Percentiles rank a stretch among this genome's conserved stretches.
These are phyloP conservation scores for Plagiodera versicolora DNA, from an alignment of 2,888 invertebrate species.

Conservation along the genomic window DNA sequence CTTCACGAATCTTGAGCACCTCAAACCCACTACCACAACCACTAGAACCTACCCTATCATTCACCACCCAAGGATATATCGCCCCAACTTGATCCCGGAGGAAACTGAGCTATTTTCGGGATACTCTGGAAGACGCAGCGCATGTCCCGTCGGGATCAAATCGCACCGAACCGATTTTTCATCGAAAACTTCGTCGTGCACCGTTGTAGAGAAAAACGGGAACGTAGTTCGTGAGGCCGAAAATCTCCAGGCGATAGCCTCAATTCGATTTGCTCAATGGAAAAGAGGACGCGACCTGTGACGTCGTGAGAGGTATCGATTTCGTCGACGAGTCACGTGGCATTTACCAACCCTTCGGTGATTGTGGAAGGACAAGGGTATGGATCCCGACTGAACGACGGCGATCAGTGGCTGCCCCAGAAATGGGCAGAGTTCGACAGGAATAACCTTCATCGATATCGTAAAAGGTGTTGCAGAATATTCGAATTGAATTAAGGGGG, in stretches of 20 bases:
- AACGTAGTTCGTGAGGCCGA: too few relatives aligned
- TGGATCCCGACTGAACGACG: not conserved
- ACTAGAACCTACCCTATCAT: too few relatives aligned
- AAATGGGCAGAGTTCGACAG: too few relatives aligned
- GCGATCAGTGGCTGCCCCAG: not conserved
- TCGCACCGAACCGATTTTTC: not conserved
- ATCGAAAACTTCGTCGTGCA: not conserved
- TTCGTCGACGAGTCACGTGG: not conserved
- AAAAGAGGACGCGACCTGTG: not conserved
- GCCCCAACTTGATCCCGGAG: too few relatives aligned
- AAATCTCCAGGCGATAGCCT: too few relatives aligned
- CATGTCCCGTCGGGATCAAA: not conserved
- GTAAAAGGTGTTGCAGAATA: too few relatives aligned
- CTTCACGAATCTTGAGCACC: too few relatives aligned
- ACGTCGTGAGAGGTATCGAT: not conserved
- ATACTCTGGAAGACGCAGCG: not conserved
- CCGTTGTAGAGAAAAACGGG: not conserved
- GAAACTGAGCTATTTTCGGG: too few relatives aligned
- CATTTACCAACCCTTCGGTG: not conserved
- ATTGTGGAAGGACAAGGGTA: constrained; percentile 24
- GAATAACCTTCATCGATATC: too few relatives aligned
- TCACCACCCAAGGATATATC: too few relatives aligned
- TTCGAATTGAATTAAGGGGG: too few relatives aligned
- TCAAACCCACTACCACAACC: too few relatives aligned
- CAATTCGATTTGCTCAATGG: not conserved